Percentiles rank a stretch among this genome's conserved stretches.
phyloP scores from a whole-genome alignment of 2,113 vertebrate genomes.

The Hymenochirus boettgeri region DNA sequence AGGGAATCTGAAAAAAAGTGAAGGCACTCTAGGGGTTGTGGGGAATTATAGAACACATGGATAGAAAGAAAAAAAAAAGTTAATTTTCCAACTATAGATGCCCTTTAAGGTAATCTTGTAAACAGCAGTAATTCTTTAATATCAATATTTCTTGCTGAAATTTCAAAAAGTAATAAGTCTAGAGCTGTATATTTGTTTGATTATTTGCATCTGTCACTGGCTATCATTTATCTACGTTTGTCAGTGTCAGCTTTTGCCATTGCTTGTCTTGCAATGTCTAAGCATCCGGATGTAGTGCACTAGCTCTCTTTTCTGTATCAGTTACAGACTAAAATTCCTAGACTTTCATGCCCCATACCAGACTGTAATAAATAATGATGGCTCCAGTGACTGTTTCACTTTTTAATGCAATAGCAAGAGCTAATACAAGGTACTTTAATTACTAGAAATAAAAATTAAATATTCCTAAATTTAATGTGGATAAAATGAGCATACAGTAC shows the following conservation, averaged over 20 bases:
- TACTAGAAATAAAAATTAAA: too few species aligned
- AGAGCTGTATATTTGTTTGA: too few species aligned
- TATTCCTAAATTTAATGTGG: too few species aligned
- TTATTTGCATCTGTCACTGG: slow-evolving; percentile 9
- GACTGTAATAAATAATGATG: slow-evolving; percentile 11
- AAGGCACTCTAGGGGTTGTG: too few species aligned
- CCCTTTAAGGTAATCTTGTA: too few species aligned
- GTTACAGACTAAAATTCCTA: slow-evolving; percentile 11
- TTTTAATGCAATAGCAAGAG: not conserved
- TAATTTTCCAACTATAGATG: too few species aligned
- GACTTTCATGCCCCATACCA: slow-evolving; percentile 4
- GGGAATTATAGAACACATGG: too few species aligned
- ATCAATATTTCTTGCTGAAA: too few species aligned
- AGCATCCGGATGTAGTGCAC: slow-evolving; percentile 16
- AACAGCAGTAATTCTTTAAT: too few species aligned
- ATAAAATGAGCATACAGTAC: not conserved
- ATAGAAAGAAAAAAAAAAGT: too few species aligned
- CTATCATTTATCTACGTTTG: slow-evolving; percentile 20
- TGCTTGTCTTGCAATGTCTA: slow-evolving; percentile 17
- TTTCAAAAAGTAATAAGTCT: too few species aligned
- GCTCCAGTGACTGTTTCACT: not conserved
- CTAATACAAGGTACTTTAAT: not conserved
- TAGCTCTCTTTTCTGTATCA: slow-evolving; percentile 8
- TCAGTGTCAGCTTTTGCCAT: slow-evolving; percentile 19
- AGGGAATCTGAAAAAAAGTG: too few species aligned